Evolutionary conservation across 2,113 vertebrate genomes (phyloP).

Genomic region (Isurus oxyrinchus): DNA sequence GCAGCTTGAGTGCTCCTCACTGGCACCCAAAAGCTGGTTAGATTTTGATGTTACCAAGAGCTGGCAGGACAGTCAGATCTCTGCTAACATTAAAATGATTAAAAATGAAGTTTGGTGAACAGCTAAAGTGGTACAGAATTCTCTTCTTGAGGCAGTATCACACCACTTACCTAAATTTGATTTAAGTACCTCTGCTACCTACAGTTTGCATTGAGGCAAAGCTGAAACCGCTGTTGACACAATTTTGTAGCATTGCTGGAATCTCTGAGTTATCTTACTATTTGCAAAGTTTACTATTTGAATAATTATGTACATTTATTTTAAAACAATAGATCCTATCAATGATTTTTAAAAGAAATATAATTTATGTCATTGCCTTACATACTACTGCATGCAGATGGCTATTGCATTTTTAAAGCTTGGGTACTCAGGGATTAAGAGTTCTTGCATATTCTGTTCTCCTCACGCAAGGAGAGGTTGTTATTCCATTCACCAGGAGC

Average conservation of each 20-base stretch:
- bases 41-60: neutral
- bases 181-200: neutral
- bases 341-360: conserved; percentile 51
- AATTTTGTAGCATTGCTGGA: neutral
- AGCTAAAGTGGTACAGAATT: neutral
- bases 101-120: neutral
- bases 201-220: neutral
- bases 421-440: conserved; percentile 78
- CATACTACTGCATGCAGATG: conserved; percentile 67
- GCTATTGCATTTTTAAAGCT: conserved; percentile 85
- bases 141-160: neutral
- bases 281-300: neutral
- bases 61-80: neutral
- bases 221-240: neutral
- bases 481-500: conserved; percentile 54
- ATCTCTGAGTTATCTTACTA: neutral
- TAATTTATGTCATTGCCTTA: conserved; percentile 66
- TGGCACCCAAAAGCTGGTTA: neutral
- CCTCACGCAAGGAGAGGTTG: conserved; percentile 69
- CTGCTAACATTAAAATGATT: neutral
- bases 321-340: conserved; percentile 45
- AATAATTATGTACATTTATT: neutral
- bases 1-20: neutral
- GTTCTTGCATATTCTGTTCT: conserved; percentile 66
- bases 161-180: neutral